These are phyloP conservation scores for Leptarthrus brevirostris DNA, from an alignment of 2,888 invertebrate species.

Conservation along the genomic window DNA sequence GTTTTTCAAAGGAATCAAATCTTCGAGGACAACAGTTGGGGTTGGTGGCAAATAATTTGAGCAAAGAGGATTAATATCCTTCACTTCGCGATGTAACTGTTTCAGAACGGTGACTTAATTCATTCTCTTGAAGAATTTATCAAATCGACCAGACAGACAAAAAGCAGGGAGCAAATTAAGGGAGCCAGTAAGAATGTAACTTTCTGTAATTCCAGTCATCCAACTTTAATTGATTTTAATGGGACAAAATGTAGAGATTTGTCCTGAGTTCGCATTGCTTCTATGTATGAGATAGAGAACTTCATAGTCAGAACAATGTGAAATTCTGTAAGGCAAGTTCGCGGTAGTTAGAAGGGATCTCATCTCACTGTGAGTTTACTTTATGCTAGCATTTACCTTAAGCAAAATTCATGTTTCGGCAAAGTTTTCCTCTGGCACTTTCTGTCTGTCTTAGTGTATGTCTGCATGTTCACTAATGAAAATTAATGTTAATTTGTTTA, in stretches of 20 bases:
- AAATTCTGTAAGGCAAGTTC: constrained; percentile 4
- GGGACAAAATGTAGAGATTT: constrained; percentile 35
- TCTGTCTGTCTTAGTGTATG: constrained; percentile 8
- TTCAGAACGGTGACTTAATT: constrained; percentile 12
- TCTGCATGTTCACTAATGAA: constrained; percentile 58
- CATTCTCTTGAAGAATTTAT: background rate
- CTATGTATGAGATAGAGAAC: background rate
- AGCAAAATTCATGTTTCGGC: constrained; percentile 50
- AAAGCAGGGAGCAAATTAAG: background rate
- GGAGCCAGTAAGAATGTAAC: background rate
- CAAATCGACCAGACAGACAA: background rate
- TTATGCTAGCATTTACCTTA: constrained; percentile 36
- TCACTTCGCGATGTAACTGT: background rate
- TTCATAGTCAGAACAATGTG: constrained; percentile 6
- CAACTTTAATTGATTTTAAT: constrained; percentile 45
- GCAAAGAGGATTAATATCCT: constrained; percentile 19
- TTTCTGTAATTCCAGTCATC: constrained; percentile 19
- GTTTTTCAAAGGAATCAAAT: constrained; percentile 37
- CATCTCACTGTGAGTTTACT: constrained; percentile 26
- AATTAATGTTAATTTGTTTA: constrained; percentile 65
- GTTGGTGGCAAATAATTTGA: background rate
- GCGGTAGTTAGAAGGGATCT: background rate
- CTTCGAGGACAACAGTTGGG: background rate
- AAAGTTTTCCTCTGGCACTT: constrained; percentile 30
- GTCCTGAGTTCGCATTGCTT: constrained; percentile 11